Conservation (phyloP, 2,113 vertebrate species). For the Proteles cristata region DNA sequence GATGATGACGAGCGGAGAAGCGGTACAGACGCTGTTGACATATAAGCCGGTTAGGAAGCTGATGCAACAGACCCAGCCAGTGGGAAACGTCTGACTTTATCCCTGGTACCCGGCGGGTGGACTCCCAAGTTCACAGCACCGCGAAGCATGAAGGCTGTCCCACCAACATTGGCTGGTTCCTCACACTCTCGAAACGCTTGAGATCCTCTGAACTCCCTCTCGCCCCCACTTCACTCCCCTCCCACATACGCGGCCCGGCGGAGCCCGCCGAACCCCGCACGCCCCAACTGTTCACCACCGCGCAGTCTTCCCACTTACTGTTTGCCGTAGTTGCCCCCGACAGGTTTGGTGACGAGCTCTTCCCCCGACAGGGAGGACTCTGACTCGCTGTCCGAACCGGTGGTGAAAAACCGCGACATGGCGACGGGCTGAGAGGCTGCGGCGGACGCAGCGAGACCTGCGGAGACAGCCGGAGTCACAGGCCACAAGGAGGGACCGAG, state of each 20-base stretch:
- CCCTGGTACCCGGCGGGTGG: background rate
- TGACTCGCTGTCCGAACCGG: conserved; percentile 95
- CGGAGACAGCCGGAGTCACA: background rate
- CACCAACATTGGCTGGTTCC: no score
- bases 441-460: conserved; percentile 36
- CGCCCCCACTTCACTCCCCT: background rate
- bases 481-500: background rate
- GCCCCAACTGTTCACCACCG: fast-evolving
- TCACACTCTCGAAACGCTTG: no score
- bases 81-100: background rate
- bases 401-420: conserved; percentile 96
- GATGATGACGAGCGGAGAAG: fast-evolving
- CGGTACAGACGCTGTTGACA: background rate
- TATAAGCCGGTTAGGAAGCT: background rate
- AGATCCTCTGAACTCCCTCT: no score
- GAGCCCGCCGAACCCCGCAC: background rate
- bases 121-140: background rate
- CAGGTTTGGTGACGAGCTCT: conserved; percentile 91
- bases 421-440: conserved; percentile 50
- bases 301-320: conserved; percentile 86
- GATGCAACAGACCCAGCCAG: background rate
- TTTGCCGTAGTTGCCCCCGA: conserved; percentile 91
- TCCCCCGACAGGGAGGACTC: conserved; percentile 93
- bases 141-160: background rate
- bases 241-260: background rate